Evolutionary conservation across 2,797 vertebrate genomes (phyloP), one percentile per base, ranked within the genome.

Genomic region (Pteropus rufus): DNA sequence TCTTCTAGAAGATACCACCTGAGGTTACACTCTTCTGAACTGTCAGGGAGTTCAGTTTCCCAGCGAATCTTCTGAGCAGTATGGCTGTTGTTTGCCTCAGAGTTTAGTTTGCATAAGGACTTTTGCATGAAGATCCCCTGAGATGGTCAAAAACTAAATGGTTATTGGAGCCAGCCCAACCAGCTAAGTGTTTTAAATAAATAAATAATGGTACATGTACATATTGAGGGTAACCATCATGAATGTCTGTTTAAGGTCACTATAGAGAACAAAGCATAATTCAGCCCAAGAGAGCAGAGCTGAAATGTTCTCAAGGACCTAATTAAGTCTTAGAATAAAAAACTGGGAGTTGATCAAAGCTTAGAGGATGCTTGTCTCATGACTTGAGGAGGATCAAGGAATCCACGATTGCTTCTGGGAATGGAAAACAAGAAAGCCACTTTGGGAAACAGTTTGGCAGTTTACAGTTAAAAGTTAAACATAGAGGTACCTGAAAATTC

Each of bases 131-230:
- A 56, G 18, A 72, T 91, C 69, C 52, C 84, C 64, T 31, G 79
- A 93, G 92, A 94, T 1, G 29, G 49, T 44, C 0, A 5, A 72
- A 91, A 85, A 79, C 90, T 81, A 82, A 67, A 83, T 69, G 73
- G 75, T 85, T 73, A 69, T 19, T 90, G 82, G 93, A 94, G 31
- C 36, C 87, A 84, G 79, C 52, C 75, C 65, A 62, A 52, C 23
- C 44, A 89, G 36, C 56, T 76, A 90, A 94, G 67, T 73, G 64
- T 70, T 89, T 93, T 46, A 92, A 85, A 87, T 89, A 85, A 96
- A 84, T 88, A 90, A 84, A 86, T 83, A 88, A 97, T 65, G 69
- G 91, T 83, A 67, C 3, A 34, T 31, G 58, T 69, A 23, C 16
- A 46, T 56, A 54, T 44, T n/a, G 65, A 89, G 3, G 39, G 10